Percentiles rank a stretch among this genome's conserved stretches.
Evolutionary conservation across 2,113 vertebrate genomes (phyloP).

Genomic region (Hemiprocne comata): DNA sequence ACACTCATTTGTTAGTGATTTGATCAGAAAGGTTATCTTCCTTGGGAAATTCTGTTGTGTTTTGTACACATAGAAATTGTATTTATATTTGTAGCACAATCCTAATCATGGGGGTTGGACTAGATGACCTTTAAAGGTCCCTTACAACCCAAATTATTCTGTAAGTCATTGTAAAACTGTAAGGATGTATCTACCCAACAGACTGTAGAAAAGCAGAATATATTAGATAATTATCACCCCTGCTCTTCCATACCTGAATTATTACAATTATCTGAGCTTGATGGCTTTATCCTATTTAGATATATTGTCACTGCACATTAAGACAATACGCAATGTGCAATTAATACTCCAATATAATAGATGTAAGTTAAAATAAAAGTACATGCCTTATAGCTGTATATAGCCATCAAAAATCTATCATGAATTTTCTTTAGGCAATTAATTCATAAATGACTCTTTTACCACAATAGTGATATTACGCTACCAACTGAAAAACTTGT

Average conservation of each 20-base stretch:
- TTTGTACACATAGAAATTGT: not conserved
- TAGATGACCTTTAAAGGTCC: not conserved
- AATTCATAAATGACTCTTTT: fast-evolving
- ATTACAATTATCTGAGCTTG: not conserved
- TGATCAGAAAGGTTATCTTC: not conserved
- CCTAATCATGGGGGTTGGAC: not conserved
- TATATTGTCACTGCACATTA: not conserved
- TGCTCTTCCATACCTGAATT: not conserved
- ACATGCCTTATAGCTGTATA: not conserved
- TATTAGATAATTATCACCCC: not conserved
- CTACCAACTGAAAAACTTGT: not conserved
- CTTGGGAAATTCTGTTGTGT: not conserved
- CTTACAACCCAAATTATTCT: not conserved
- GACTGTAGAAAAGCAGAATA: not conserved
- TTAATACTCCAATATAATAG: not conserved
- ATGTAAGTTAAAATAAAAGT: not conserved
- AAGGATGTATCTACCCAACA: not conserved
- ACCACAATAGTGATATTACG: not conserved
- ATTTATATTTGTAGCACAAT: not conserved
- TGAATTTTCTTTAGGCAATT: not conserved
- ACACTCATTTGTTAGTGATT: not conserved
- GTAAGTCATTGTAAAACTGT: not conserved
- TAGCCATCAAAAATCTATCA: not conserved
- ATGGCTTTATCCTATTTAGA: not conserved
- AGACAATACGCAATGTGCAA: not conserved